These are phyloP conservation scores for Emydoidea blandingii DNA, from an alignment of 2,797 vertebrate genomes.

Conservation along the genomic window DNA sequence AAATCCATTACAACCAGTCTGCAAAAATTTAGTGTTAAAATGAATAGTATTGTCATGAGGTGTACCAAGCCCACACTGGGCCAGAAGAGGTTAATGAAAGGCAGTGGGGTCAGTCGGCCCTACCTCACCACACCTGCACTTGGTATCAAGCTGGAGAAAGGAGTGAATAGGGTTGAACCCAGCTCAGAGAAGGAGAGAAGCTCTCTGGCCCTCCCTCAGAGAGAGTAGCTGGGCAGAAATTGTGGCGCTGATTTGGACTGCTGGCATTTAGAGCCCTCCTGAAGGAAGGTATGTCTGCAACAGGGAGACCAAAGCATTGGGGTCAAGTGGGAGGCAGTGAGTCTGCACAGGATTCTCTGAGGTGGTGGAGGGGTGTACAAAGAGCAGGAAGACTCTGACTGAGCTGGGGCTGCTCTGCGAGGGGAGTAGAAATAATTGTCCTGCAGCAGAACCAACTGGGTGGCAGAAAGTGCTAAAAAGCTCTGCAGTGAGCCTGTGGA, in stretches of 20 bases:
- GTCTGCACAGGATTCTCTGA: background rate
- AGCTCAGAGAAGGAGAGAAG: background rate
- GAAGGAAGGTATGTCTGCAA: background rate
- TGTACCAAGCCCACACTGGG: background rate
- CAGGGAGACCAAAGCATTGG: background rate
- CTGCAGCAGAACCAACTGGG: background rate
- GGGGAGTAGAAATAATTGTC: background rate
- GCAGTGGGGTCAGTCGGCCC: background rate
- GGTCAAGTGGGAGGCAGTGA: background rate
- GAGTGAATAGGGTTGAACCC: background rate
- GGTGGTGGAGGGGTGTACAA: background rate
- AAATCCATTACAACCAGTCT: too few relatives aligned
- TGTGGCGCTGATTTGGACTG: background rate
- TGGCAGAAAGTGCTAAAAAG: background rate
- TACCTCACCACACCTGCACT: background rate
- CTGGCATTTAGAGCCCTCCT: background rate
- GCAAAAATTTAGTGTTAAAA: too few relatives aligned
- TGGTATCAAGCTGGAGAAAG: background rate
- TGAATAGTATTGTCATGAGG: too few relatives aligned
- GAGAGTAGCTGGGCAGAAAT: background rate
- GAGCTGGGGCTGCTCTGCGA: background rate
- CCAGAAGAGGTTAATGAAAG: background rate
- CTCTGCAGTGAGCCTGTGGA: background rate
- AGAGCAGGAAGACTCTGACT: background rate
- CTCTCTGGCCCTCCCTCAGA: background rate